Evolutionary conservation across 2,888 invertebrate species (phyloP).

Genomic region (Drosophila limbata): DNA sequence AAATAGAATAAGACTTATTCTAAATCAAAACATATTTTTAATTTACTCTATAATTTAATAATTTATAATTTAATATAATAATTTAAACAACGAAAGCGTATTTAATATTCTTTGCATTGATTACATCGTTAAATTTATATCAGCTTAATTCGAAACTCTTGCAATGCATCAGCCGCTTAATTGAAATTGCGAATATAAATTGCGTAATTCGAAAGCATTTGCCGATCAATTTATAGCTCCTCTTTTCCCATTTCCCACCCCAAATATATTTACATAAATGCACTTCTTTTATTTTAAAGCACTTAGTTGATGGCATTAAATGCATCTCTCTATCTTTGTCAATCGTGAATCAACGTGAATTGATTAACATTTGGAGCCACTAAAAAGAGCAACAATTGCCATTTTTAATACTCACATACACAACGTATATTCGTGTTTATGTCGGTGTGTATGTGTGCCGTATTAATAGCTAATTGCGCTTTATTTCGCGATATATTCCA

Average conservation of each 20-base stretch:
- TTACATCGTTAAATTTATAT: not conserved
- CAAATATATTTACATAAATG: not conserved
- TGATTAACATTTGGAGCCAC: conserved; percentile 23
- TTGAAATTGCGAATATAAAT: conserved; percentile 30
- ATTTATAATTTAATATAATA: not conserved
- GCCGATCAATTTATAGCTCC: conserved; percentile 9
- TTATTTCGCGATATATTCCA: conserved; percentile 56
- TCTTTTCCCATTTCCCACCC: not conserved
- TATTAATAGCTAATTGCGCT: conserved; percentile 67
- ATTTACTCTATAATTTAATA: too few species aligned
- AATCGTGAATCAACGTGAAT: conserved; percentile 9
- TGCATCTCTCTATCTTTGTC: conserved; percentile 9
- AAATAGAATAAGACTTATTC: too few species aligned
- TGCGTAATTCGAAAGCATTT: conserved; percentile 12
- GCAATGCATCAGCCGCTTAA: conserved; percentile 13
- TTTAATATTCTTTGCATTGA: not conserved
- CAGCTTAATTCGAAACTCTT: not conserved
- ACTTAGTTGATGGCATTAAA: conserved; percentile 40
- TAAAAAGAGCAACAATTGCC: conserved; percentile 36
- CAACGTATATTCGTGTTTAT: conserved; percentile 5
- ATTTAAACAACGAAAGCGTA: not conserved
- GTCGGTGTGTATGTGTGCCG: conserved; percentile 22
- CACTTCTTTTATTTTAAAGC: conserved; percentile 27
- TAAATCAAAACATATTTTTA: too few species aligned
- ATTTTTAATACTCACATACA: conserved; percentile 41